phyloP scores from a whole-genome alignment of 1,140 invertebrate species.

The Muscidifurax raptorellus region DNA sequence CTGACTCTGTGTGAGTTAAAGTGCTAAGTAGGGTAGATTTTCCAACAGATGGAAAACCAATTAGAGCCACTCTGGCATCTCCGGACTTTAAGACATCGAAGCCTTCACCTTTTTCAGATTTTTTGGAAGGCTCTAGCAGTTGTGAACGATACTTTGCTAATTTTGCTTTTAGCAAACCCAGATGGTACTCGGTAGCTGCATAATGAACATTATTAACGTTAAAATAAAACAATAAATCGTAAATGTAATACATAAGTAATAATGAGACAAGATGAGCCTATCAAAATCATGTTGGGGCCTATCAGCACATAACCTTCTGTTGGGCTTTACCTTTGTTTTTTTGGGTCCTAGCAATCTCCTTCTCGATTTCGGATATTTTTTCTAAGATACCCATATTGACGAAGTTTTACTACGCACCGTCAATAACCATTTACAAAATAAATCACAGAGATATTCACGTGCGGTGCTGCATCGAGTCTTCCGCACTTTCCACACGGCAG shows the following conservation, averaged over 20 bases:
- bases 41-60: conserved; percentile 97
- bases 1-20: conserved; percentile 95
- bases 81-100: conserved; percentile 99
- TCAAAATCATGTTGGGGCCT: not conserved
- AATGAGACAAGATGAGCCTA: conserved; percentile 24
- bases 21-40: conserved; percentile 97
- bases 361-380: conserved; percentile 98
- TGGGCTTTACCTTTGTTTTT: conserved; percentile 96
- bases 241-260: conserved; percentile 8
- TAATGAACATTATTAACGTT: conserved; percentile 62
- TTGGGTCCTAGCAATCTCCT: conserved; percentile 98
- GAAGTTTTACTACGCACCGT: not conserved
- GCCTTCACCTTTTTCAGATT: conserved; percentile 98
- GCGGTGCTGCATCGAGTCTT: conserved; percentile 19
- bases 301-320: conserved; percentile 43
- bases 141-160: conserved; percentile 98
- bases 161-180: conserved; percentile 98
- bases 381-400: conserved; percentile 94
- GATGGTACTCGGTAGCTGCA: conserved; percentile 98
- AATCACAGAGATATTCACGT: conserved; percentile 37
- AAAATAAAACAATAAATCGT: conserved; percentile 16
- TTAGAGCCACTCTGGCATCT: conserved; percentile 98
- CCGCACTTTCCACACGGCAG: not conserved
- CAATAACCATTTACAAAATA: conserved; percentile 32
- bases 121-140: conserved; percentile 95